Evolutionary conservation across 2,113 vertebrate species (phyloP).

Genomic region (Aspiorhynchus laticeps): DNA sequence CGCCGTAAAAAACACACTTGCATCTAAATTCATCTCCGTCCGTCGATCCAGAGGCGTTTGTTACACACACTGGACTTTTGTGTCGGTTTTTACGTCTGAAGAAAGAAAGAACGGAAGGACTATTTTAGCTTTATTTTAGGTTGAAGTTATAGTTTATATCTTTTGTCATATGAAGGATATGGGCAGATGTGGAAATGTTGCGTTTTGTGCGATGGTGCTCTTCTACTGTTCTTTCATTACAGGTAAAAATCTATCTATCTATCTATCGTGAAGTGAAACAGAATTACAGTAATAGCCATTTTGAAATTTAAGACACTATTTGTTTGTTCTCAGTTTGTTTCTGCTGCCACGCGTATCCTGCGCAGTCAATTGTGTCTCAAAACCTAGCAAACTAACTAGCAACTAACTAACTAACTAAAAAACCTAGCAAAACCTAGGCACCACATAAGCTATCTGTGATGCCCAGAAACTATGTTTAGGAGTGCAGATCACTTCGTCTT

Average conservation of each 20-base stretch:
- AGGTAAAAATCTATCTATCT: conserved; percentile 58
- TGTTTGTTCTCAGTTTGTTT: not conserved
- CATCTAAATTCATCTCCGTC: not conserved
- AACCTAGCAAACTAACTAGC: not conserved
- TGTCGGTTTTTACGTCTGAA: not conserved
- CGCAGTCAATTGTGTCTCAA: not conserved
- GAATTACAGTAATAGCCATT: not conserved
- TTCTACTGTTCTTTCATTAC: conserved; percentile 47
- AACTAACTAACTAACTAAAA: not conserved
- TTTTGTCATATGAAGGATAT: conserved; percentile 56
- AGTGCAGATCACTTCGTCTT: not conserved
- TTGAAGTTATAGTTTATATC: not conserved
- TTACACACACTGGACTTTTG: conserved; percentile 5
- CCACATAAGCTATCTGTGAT: not conserved
- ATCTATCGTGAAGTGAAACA: not conserved
- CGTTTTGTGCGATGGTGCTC: conserved; percentile 66
- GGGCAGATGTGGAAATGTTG: conserved; percentile 63
- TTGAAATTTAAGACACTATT: not conserved
- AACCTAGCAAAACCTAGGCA: not conserved
- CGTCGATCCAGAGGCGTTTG: not conserved
- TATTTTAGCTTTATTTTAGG: not conserved
- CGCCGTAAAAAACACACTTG: not conserved
- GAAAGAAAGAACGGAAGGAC: not conserved
- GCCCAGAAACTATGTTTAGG: no score
- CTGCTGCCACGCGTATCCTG: conserved; percentile 22